Conservation (phyloP, 1,140 invertebrate genomes). For the Pseudomyrmex concolor region DNA sequence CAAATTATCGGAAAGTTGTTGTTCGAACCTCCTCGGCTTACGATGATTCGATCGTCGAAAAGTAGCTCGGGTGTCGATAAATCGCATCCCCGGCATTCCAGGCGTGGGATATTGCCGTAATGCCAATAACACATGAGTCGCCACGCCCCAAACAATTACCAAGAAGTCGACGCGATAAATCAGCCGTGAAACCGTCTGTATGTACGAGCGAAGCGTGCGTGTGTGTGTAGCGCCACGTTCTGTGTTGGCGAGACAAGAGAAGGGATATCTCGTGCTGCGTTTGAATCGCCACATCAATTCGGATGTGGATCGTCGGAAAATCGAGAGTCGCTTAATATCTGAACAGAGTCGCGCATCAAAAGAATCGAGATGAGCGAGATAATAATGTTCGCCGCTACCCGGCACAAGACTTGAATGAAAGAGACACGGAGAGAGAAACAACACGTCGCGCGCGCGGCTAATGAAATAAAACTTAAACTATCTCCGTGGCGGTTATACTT, state of each 20-base stretch:
- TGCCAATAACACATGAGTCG: conserved; percentile 64
- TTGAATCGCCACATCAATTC: conserved; percentile 11
- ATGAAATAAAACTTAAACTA: conserved; percentile 31
- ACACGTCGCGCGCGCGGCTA: not conserved
- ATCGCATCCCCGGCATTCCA: conserved; percentile 44
- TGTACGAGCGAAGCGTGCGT: conserved; percentile 33
- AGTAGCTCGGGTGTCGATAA: conserved; percentile 58
- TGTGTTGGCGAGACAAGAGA: not conserved
- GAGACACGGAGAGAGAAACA: not conserved
- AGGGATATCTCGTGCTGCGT: conserved; percentile 2
- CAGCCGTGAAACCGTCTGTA: conserved; percentile 66
- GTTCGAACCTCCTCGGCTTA: not conserved
- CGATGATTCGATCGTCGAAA: conserved; percentile 23
- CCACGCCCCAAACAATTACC: conserved; percentile 75
- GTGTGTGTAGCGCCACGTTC: not conserved
- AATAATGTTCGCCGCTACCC: not conserved
- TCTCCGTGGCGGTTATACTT: conserved; percentile 29
- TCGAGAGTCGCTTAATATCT: conserved; percentile 31
- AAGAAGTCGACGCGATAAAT: conserved; percentile 72
- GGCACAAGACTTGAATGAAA: too few species aligned
- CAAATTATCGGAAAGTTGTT: not conserved
- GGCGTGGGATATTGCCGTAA: conserved; percentile 72
- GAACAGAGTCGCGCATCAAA: not conserved
- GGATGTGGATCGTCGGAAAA: conserved; percentile 50
- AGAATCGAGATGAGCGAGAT: conserved; percentile 7